phyloP scores from a whole-genome alignment of 1,140 invertebrate genomes.

The Pollicipes pollicipes region DNA sequence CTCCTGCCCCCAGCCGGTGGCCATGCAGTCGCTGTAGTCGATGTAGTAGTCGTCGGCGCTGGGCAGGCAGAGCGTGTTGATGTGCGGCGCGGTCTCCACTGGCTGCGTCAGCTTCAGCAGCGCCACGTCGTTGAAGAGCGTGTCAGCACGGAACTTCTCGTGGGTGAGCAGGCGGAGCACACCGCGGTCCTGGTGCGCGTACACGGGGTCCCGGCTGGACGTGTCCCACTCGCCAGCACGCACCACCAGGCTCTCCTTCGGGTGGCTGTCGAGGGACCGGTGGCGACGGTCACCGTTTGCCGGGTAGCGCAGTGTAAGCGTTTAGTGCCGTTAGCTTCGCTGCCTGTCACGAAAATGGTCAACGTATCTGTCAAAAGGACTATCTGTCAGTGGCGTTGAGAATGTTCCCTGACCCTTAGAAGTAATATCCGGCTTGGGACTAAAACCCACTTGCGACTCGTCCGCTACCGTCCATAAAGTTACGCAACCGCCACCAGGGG shows the following conservation, averaged over 20 bases:
- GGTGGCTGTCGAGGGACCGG: no score
- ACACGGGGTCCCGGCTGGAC: constrained; percentile 22
- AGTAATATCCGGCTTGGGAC: no score
- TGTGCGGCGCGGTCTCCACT: constrained; percentile 36
- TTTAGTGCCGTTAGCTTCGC: no score
- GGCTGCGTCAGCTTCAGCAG: constrained; percentile 35
- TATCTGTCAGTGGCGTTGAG: no score
- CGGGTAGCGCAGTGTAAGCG: no score
- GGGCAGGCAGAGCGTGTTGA: constrained; percentile 36
- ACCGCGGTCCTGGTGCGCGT: constrained; percentile 23
- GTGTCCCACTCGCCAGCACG: constrained; percentile 36
- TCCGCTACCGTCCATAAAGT: no score
- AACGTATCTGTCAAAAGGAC: no score
- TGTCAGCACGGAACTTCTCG: constrained; percentile 28
- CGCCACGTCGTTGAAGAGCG: constrained; percentile 38
- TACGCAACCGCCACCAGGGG: no score
- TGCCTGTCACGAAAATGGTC: no score
- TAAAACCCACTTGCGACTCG: no score
- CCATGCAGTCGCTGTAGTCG: constrained; percentile 37
- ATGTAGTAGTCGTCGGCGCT: constrained; percentile 4
- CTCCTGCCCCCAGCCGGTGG: constrained; percentile 67
- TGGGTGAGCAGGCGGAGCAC: constrained; percentile 24
- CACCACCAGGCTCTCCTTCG: constrained; percentile 28
- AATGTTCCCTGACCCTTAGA: no score
- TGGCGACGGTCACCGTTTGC: no score